phyloP scores from a whole-genome alignment of 2,797 vertebrate genomes.

The Crocodylus rhombifer region DNA sequence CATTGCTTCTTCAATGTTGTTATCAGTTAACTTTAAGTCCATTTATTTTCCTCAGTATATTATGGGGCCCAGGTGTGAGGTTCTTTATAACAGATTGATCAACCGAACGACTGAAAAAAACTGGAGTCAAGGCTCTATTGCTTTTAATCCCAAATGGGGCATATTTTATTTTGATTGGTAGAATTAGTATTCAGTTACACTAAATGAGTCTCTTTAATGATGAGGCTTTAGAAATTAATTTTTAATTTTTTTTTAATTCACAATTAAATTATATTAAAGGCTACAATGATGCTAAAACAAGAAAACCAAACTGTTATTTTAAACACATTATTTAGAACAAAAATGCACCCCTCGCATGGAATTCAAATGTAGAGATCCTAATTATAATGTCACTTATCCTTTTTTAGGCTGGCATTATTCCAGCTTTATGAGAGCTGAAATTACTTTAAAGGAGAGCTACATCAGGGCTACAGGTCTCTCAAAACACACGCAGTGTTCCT shows the following conservation, averaged over 20 bases:
- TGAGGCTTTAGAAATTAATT: neutral
- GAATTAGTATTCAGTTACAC: neutral
- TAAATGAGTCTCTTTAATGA: slow-evolving; percentile 27
- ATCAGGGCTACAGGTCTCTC: neutral
- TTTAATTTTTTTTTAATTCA: neutral
- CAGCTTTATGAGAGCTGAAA: neutral
- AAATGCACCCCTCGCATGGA: neutral
- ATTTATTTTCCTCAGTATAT: neutral
- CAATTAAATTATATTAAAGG: neutral
- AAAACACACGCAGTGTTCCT: neutral
- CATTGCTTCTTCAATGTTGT: neutral
- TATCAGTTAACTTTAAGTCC: accelerated
- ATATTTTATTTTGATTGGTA: accelerated
- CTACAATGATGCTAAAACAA: neutral
- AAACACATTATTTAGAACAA: neutral
- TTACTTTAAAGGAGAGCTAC: neutral
- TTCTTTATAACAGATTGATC: neutral
- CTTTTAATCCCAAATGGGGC: accelerated
- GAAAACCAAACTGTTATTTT: neutral
- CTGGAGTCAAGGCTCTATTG: neutral
- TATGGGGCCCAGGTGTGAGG: neutral
- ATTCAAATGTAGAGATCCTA: neutral
- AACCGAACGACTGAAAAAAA: neutral
- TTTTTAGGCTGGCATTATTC: neutral
- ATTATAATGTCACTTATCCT: accelerated